These are phyloP conservation scores for Paramormyrops hopkinsi DNA, from an alignment of 2,797 vertebrate species.

Conservation along the genomic window DNA sequence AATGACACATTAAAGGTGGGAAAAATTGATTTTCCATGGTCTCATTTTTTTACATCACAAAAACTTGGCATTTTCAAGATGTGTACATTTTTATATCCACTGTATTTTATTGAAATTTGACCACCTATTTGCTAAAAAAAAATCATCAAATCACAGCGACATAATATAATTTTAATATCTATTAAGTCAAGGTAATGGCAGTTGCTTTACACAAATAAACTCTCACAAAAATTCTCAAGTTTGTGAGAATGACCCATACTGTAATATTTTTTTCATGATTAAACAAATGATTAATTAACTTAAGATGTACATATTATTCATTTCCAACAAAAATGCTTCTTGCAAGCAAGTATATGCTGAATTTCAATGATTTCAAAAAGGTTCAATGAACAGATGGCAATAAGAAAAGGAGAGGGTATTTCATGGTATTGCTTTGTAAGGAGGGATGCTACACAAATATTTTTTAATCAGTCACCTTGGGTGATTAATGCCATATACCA, in stretches of 20 bases:
- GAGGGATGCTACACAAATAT: not conserved
- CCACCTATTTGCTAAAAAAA: not conserved
- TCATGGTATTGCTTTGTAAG: not conserved
- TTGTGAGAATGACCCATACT: not conserved
- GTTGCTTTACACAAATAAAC: not conserved
- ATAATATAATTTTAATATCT: not conserved
- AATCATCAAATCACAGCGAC: not conserved
- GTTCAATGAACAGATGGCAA: not conserved
- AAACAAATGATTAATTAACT: not conserved
- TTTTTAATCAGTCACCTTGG: not conserved
- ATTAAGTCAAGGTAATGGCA: not conserved
- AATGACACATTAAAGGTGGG: not conserved
- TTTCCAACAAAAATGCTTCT: not conserved
- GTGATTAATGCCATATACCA: not conserved
- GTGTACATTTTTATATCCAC: not conserved
- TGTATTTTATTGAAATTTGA: not conserved
- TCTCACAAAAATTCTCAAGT: not conserved
- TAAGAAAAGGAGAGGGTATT: not conserved
- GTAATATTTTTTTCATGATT: not conserved
- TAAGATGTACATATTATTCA: not conserved
- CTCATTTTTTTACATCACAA: not conserved
- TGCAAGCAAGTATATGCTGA: not conserved
- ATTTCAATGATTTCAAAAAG: not conserved
- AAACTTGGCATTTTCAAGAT: not conserved
- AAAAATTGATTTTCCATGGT: not conserved